These are phyloP conservation scores for Araneus ventricosus DNA, from an alignment of 1,140 invertebrate species.

Conservation along the genomic window DNA sequence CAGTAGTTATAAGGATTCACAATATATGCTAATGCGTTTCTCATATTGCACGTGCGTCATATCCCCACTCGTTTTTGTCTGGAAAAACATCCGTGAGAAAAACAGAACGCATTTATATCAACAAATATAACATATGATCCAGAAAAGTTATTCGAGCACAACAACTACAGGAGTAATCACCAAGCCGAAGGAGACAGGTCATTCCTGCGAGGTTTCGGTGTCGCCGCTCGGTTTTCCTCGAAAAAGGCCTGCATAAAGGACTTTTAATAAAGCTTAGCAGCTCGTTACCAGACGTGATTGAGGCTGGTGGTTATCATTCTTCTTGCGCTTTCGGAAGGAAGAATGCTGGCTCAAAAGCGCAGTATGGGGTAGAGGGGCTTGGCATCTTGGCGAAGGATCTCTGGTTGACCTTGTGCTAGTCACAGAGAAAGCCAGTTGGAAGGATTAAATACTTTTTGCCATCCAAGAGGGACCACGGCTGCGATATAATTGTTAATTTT, in stretches of 20 bases:
- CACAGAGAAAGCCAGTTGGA: constrained; percentile 8
- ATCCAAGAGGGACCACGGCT: neutral
- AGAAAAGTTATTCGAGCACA: neutral
- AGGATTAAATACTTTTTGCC: constrained; percentile 55
- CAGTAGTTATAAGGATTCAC: too few relatives aligned
- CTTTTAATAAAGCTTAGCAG: neutral
- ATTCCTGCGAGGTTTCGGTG: neutral
- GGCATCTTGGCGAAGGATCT: constrained; percentile 28
- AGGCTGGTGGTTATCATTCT: constrained; percentile 39
- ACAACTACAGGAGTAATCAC: neutral
- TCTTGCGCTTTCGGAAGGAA: constrained; percentile 32
- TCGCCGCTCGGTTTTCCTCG: neutral
- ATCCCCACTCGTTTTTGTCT: neutral
- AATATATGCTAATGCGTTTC: too few relatives aligned
- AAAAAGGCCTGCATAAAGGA: neutral
- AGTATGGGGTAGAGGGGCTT: constrained; percentile 56
- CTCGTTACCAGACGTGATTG: neutral
- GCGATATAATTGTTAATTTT: neutral
- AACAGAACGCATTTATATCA: neutral
- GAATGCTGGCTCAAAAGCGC: constrained; percentile 53
- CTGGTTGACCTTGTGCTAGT: constrained; percentile 6
- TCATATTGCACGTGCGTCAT: too few relatives aligned
- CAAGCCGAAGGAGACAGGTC: neutral
- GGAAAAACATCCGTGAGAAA: neutral
- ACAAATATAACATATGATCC: neutral